These are phyloP conservation scores for Rhynchophorus ferrugineus DNA, from an alignment of 1,140 invertebrate genomes.

Conservation along the genomic window DNA sequence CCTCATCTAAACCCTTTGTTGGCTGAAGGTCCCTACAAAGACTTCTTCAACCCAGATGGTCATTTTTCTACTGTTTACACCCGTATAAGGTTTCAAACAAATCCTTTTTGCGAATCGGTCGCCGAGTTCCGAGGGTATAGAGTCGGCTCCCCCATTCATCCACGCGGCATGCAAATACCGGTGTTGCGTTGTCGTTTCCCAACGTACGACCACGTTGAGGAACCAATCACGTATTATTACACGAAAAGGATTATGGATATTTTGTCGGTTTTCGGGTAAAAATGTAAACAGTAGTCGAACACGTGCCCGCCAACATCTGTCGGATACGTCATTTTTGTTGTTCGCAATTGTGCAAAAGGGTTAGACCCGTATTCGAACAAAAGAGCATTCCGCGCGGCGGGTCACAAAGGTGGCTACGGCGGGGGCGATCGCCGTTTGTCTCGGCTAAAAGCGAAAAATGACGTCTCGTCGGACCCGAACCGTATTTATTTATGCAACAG, in stretches of 20 bases:
- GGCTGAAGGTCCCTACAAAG: conserved; percentile 13
- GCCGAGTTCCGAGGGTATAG: not conserved
- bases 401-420: no score
- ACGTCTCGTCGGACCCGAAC: no score
- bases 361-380: conserved; percentile 4
- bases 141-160: no score
- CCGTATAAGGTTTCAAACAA: conserved; percentile 19
- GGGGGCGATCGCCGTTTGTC: no score
- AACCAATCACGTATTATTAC: no score
- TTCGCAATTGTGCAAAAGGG: conserved; percentile 20
- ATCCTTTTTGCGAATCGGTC: conserved; percentile 7
- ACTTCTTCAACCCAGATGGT: conserved; percentile 15
- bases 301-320: conserved; percentile 17
- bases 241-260: no score
- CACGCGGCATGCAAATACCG: no score
- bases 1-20: conserved; percentile 15
- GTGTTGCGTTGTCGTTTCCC: no score
- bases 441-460: no score
- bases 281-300: conserved; percentile 1
- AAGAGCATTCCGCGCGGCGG: not conserved
- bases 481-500: no score
- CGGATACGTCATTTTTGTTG: conserved; percentile 11
- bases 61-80: conserved; percentile 17
- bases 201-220: no score
- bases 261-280: no score